phyloP scores from a whole-genome alignment of 2,797 vertebrate species.

The Pogoniulus pusillus region DNA sequence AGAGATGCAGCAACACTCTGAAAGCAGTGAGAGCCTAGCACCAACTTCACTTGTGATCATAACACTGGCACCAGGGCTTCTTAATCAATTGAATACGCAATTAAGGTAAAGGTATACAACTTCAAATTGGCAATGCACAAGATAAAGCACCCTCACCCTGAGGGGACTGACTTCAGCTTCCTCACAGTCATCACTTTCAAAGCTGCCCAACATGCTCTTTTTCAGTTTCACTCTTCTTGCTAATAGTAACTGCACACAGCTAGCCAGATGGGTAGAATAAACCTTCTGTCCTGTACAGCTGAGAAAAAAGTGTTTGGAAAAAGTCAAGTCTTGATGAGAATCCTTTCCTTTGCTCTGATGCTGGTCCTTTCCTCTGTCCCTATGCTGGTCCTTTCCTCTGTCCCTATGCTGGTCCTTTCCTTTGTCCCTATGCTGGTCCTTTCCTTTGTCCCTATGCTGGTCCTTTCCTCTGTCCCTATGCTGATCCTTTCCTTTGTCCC shows the following conservation, averaged over 20 bases:
- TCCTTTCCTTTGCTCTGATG: too few species aligned
- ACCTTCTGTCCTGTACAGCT: neutral
- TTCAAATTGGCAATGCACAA: neutral
- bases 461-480: too few species aligned
- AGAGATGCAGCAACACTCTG: neutral
- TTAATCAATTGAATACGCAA: conserved; percentile 3
- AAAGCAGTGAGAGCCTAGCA: neutral
- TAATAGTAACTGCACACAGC: neutral
- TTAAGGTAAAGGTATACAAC: neutral
- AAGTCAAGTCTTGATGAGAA: neutral
- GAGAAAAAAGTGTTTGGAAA: neutral
- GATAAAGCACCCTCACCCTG: neutral
- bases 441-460: too few species aligned
- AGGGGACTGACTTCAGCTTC: neutral
- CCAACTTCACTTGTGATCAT: neutral
- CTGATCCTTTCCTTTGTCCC: too few species aligned
- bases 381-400: too few species aligned
- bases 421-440: too few species aligned
- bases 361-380: too few species aligned
- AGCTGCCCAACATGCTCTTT: neutral
- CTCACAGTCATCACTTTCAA: neutral
- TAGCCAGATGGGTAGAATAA: neutral
- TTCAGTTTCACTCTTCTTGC: neutral
- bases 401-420: too few species aligned
- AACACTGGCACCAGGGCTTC: neutral